Conservation (phyloP, 1,140 invertebrate species). For the Drosophila tani region DNA sequence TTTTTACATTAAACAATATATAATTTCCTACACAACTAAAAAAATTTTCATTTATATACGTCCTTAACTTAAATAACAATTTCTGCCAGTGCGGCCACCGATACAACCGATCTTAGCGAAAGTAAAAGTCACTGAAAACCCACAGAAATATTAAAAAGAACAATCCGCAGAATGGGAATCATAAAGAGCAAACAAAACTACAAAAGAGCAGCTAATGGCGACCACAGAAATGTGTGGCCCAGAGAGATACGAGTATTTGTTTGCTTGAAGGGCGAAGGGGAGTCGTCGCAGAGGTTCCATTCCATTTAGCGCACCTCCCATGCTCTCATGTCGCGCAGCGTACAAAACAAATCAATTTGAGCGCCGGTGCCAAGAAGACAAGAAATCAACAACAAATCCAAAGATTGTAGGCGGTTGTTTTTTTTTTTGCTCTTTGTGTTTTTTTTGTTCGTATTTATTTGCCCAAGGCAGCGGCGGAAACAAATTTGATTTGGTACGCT, state of each 20-base stretch:
- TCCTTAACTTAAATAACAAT: neutral
- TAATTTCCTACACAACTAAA: neutral
- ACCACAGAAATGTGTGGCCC: constrained; percentile 20
- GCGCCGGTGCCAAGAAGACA: constrained; percentile 31
- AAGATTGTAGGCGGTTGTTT: constrained; percentile 57
- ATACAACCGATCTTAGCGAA: constrained; percentile 17
- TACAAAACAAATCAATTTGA: constrained; percentile 72
- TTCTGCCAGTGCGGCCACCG: constrained; percentile 45
- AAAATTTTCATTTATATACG: too few relatives aligned
- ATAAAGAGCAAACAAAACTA: constrained; percentile 39
- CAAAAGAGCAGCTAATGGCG: constrained; percentile 35
- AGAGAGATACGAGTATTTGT: constrained; percentile 4
- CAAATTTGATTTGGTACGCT: constrained; percentile 34
- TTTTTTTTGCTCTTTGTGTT: neutral
- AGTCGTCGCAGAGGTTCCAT: constrained; percentile 6
- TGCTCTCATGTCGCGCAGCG: constrained; percentile 13
- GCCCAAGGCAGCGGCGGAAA: constrained; percentile 47
- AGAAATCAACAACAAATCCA: constrained; percentile 25
- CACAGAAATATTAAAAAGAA: constrained; percentile 36
- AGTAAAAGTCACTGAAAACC: constrained; percentile 45
- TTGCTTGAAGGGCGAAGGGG: neutral
- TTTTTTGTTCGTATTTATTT: constrained; percentile 34
- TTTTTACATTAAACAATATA: neutral
- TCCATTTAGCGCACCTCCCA: constrained; percentile 23
- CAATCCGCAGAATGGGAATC: constrained; percentile 10